phyloP scores from a whole-genome alignment of 2,797 vertebrate species.

The Tadarida brasiliensis region DNA sequence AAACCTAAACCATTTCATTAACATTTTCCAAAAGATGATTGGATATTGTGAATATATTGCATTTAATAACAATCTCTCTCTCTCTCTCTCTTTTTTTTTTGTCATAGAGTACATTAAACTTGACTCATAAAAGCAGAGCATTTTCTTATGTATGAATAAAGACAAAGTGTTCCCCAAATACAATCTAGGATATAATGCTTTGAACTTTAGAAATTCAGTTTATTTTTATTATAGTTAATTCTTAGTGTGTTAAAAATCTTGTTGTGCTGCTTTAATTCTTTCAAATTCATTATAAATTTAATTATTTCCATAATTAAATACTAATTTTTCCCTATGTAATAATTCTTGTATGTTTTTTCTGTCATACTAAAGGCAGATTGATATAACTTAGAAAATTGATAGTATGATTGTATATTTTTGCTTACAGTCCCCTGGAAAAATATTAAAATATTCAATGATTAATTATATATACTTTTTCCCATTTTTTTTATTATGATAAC shows the following conservation, averaged over 20 bases:
- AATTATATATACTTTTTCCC: neutral
- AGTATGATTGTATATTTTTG: neutral
- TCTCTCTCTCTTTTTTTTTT: conserved; percentile 5
- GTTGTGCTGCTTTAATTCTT: conserved; percentile 16
- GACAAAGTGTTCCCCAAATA: conserved; percentile 6
- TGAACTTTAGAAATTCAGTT: conserved; percentile 54
- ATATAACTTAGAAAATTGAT: neutral
- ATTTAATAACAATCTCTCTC: conserved; percentile 41
- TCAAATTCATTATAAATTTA: conserved; percentile 39
- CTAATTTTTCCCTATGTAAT: neutral
- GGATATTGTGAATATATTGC: neutral
- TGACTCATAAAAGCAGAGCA: neutral
- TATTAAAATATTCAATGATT: neutral
- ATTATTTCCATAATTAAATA: neutral
- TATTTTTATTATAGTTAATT: conserved; percentile 35
- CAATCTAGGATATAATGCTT: neutral
- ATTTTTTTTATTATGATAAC: neutral
- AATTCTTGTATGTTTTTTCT: neutral
- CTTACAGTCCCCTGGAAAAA: conserved; percentile 45
- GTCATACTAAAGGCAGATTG: neutral
- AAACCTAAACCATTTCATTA: neutral
- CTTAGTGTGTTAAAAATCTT: conserved; percentile 15
- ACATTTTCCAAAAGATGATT: conserved; percentile 1
- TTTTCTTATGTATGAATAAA: neutral
- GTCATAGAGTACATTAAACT: conserved; percentile 6